Evolutionary conservation across 2,113 vertebrate genomes (phyloP).

Genomic region (Amphiprion ocellaris): DNA sequence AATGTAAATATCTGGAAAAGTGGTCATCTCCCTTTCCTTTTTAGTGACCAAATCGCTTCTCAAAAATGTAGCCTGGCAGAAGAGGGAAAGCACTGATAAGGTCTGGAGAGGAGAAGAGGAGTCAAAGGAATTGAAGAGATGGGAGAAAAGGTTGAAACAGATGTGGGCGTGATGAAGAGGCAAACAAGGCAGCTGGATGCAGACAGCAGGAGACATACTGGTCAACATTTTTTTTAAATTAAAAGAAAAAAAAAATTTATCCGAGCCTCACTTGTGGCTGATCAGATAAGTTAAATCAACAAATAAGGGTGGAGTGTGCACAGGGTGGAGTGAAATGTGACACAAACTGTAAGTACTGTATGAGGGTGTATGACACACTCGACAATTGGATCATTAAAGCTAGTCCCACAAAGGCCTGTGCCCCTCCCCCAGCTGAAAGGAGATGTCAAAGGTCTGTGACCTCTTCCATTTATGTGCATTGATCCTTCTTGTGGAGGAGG

Average conservation of each 20-base stretch:
- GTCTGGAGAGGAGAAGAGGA: conserved; percentile 37
- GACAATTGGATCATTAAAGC: conserved; percentile 83
- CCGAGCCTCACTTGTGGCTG: conserved; percentile 5
- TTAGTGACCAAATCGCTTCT: conserved; percentile 7
- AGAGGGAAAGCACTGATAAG: conserved; percentile 57
- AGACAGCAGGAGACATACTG: conserved; percentile 10
- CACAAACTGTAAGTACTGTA: conserved; percentile 70
- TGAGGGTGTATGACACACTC: conserved; percentile 68
- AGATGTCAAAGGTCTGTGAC: conserved; percentile 87
- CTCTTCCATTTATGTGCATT: conserved; percentile 86
- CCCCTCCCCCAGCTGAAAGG: conserved; percentile 79
- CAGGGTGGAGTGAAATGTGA: conserved; percentile 3
- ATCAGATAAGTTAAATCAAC: neutral
- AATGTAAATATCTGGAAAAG: conserved; percentile 1
- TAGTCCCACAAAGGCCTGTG: conserved; percentile 79
- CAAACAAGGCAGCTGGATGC: conserved; percentile 57
- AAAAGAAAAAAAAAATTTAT: too few relatives aligned
- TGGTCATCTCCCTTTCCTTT: conserved; percentile 14
- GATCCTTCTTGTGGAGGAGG: conserved; percentile 80
- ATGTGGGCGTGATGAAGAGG: conserved; percentile 61
- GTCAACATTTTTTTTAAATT: neutral
- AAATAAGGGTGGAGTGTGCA: neutral
- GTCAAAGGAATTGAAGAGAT: conserved; percentile 28
- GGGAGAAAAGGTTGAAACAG: conserved; percentile 56
- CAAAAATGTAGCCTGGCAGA: conserved; percentile 55